Evolutionary conservation across 2,888 invertebrate genomes (phyloP).

Genomic region (Heliothis peltigera): DNA sequence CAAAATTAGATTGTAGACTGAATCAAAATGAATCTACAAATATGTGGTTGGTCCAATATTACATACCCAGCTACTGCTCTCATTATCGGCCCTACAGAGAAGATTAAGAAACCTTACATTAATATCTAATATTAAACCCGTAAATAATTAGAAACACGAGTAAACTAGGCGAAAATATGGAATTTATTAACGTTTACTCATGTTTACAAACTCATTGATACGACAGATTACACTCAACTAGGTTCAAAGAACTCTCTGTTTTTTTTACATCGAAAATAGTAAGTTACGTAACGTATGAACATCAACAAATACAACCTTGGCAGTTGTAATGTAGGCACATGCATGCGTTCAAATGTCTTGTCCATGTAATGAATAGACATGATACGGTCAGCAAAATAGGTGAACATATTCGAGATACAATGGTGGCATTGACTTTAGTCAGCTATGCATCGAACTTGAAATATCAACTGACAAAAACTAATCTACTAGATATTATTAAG

Average conservation of each 20-base stretch:
- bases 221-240: constrained; percentile 23
- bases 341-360: constrained; percentile 72
- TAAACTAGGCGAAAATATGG: constrained; percentile 30
- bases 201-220: constrained; percentile 40
- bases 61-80: background rate
- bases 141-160: constrained; percentile 49
- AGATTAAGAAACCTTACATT: constrained; percentile 37
- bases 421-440: constrained; percentile 67
- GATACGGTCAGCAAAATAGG: constrained; percentile 58
- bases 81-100: constrained; percentile 16
- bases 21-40: background rate
- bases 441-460: constrained; percentile 64
- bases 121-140: constrained; percentile 30
- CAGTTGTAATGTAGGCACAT: constrained; percentile 67
- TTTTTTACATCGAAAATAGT: constrained; percentile 74
- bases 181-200: constrained; percentile 20
- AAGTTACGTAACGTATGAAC: constrained; percentile 73
- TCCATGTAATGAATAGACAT: constrained; percentile 69
- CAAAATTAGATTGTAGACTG: background rate
- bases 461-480: constrained; percentile 20
- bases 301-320: constrained; percentile 82
- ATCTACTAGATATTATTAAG: constrained; percentile 14
- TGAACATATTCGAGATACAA: constrained; percentile 58
- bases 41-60: background rate
- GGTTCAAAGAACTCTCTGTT: constrained; percentile 74